Conservation (phyloP, 2,797 vertebrate genomes). For the Catostomus latipinnis region DNA sequence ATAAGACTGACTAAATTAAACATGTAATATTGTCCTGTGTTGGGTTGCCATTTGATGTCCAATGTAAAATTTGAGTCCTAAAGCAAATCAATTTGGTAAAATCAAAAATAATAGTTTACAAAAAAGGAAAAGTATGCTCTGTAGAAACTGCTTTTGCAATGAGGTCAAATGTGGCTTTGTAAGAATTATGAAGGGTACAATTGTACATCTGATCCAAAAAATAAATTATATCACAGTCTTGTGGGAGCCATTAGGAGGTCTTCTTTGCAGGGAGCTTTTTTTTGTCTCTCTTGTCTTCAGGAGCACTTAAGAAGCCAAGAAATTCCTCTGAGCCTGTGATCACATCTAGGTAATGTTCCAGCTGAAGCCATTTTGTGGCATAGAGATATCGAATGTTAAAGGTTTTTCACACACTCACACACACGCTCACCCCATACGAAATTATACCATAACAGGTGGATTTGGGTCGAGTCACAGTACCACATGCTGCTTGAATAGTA, state of each 20-base stretch:
- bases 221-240: constrained; percentile 90
- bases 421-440: constrained; percentile 50
- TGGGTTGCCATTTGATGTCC: too few species aligned
- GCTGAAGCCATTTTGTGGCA: constrained; percentile 69
- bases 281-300: constrained; percentile 84
- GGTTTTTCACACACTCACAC: constrained; percentile 57
- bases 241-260: constrained; percentile 91
- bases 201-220: constrained; percentile 89
- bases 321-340: constrained; percentile 79
- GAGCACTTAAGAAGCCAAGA: constrained; percentile 87
- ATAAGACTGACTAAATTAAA: too few species aligned
- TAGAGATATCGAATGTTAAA: constrained; percentile 61
- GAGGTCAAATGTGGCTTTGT: constrained; percentile 75
- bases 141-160: constrained; percentile 60
- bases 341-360: constrained; percentile 78
- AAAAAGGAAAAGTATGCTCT: constrained; percentile 64
- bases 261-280: constrained; percentile 78
- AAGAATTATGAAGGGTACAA: constrained; percentile 86
- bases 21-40: too few species aligned
- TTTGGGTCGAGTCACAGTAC: constrained; percentile 13
- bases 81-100: too few species aligned
- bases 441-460: constrained; percentile 48
- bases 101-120: too few species aligned
- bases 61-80: too few species aligned
- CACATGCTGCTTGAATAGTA: constrained; percentile 18